Conservation (phyloP, 2,797 vertebrate species). For the Morus bassanus region DNA sequence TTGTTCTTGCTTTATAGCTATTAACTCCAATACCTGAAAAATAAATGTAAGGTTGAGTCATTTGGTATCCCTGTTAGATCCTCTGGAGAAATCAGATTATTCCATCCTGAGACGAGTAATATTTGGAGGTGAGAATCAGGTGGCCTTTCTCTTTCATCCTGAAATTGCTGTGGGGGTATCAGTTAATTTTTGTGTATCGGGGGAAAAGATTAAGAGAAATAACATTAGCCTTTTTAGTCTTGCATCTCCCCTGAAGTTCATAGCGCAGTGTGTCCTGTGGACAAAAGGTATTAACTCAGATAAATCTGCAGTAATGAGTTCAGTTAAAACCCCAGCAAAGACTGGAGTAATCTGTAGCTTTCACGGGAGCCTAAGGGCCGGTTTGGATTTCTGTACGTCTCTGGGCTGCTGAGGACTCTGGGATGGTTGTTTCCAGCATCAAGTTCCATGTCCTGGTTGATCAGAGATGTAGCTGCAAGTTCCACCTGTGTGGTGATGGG, state of each 20-base stretch:
- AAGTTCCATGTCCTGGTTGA: not conserved
- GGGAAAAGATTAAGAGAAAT: not conserved
- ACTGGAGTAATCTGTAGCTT: not conserved
- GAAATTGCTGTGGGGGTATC: not conserved
- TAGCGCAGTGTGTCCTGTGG: rapidly evolving
- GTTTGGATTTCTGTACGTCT: not conserved
- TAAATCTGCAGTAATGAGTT: not conserved
- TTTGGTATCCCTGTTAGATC: not conserved
- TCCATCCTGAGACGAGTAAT: not conserved
- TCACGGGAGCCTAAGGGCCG: not conserved
- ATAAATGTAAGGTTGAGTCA: not conserved
- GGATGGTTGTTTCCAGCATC: not conserved
- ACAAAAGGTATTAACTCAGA: not conserved
- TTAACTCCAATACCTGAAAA: not conserved
- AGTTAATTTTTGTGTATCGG: not conserved
- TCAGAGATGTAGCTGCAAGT: not conserved
- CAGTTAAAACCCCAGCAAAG: not conserved
- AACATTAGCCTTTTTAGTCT: not conserved
- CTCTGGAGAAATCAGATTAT: not conserved
- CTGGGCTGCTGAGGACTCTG: rapidly evolving
- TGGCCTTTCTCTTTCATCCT: not conserved
- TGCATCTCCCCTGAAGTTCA: not conserved
- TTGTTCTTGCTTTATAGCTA: not conserved
- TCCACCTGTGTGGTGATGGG: not conserved
- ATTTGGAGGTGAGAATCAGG: not conserved